These are phyloP conservation scores for Eupithecia dodoneata DNA, from an alignment of 2,888 invertebrate species.

Conservation along the genomic window DNA sequence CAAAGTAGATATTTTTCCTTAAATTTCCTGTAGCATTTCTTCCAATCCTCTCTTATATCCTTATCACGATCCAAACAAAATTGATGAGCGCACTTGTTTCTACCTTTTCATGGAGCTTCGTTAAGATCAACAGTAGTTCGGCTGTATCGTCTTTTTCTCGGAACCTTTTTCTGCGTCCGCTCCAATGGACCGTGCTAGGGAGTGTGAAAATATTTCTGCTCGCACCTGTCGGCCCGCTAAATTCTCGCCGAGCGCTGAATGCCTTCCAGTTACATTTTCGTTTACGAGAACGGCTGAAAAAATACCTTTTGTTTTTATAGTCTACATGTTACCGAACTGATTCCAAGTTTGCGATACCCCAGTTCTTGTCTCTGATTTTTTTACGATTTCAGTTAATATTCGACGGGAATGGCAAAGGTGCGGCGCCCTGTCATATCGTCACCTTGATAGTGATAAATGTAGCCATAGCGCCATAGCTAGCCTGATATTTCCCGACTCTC, in stretches of 20 bases:
- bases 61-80: conserved; percentile 48
- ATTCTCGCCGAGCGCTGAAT: conserved; percentile 57
- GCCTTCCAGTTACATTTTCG: conserved; percentile 68
- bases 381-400: conserved; percentile 55
- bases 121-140: conserved; percentile 46
- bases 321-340: conserved; percentile 7
- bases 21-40: conserved; percentile 35
- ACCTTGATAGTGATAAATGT: conserved; percentile 80
- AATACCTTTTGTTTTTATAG: conserved; percentile 52
- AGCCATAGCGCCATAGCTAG: conserved; percentile 57
- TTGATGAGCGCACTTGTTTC: conserved; percentile 51
- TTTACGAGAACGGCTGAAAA: conserved; percentile 54
- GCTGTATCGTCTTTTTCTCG: conserved; percentile 55
- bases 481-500: conserved; percentile 64
- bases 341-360: neutral
- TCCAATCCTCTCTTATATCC: conserved; percentile 33
- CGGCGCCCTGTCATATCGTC: conserved; percentile 67
- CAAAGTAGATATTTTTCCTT: conserved; percentile 18
- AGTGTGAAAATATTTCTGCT: conserved; percentile 58
- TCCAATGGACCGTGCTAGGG: conserved; percentile 42
- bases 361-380: conserved; percentile 11
- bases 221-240: conserved; percentile 70
- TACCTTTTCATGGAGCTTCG: conserved; percentile 44
- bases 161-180: conserved; percentile 55
- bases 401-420: conserved; percentile 63